These are phyloP conservation scores for Hormiphora californensis DNA, from an alignment of 37 sponge, comb jelly and placozoan genomes.

Conservation along the genomic window DNA sequence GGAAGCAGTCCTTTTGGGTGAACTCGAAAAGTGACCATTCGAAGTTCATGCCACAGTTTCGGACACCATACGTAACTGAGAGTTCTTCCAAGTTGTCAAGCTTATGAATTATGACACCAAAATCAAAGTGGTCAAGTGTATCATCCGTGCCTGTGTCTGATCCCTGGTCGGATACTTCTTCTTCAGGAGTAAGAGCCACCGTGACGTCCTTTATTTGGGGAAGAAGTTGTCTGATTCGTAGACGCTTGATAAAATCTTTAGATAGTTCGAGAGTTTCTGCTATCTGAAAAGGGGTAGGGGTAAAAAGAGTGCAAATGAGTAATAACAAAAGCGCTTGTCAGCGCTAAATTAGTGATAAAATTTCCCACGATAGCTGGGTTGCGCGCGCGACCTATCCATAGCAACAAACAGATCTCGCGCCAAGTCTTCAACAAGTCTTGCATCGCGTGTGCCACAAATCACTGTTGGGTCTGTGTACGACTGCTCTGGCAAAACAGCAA, in stretches of 20 bases:
- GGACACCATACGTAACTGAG: constrained; percentile 69
- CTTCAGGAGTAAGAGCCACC: constrained; percentile 58
- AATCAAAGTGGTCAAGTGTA: constrained; percentile 69
- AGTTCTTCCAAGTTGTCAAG: constrained; percentile 68
- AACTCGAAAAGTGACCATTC: constrained; percentile 87
- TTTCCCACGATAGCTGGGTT: too few species aligned
- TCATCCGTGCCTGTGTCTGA: constrained; percentile 60
- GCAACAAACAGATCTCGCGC: too few species aligned
- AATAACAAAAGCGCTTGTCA: too few species aligned
- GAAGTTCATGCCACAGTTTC: constrained; percentile 93
- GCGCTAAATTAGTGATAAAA: too few species aligned
- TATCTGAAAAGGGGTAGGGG: constrained; percentile 60
- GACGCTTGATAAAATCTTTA: constrained; percentile 64
- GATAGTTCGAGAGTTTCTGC: constrained; percentile 64
- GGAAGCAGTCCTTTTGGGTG: constrained; percentile 70
- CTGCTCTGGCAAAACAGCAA: background rate
- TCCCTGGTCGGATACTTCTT: constrained; percentile 52
- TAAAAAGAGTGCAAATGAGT: too few species aligned
- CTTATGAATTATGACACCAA: constrained; percentile 57
- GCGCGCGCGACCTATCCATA: too few species aligned
- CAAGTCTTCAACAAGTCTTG: too few species aligned
- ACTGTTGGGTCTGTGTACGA: too few species aligned
- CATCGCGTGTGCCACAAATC: too few species aligned
- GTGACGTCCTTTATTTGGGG: constrained; percentile 62
- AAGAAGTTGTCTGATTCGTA: constrained; percentile 70